Conservation (phyloP, 2,797 vertebrate genomes). For the Neostethus bicornis region DNA sequence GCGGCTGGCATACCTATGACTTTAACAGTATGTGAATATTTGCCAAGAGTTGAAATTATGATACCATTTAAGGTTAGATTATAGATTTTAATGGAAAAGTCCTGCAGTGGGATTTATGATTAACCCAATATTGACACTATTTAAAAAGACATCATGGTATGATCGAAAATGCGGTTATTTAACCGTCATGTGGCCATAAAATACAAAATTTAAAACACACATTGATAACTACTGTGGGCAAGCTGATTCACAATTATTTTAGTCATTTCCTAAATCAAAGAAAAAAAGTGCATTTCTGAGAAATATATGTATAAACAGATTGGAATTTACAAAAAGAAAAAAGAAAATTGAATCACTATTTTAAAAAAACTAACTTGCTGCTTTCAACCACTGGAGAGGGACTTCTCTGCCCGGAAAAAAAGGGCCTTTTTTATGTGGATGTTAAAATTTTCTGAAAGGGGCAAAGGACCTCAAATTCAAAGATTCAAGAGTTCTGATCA, state of each 20-base stretch:
- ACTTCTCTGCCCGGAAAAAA: conserved; percentile 12
- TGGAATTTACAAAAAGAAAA: too few relatives aligned
- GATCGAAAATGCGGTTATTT: conserved; percentile 31
- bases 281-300: conserved; percentile 13
- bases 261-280: conserved; percentile 31
- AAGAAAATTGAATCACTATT: too few relatives aligned
- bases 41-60: conserved; percentile 50
- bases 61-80: conserved; percentile 65
- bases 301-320: too few relatives aligned
- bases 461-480: neutral
- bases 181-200: conserved; percentile 25
- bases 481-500: neutral
- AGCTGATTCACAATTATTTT: conserved; percentile 1
- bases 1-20: conserved; percentile 24
- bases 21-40: conserved; percentile 29
- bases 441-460: neutral
- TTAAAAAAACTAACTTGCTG: neutral
- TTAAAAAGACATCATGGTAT: conserved; percentile 46
- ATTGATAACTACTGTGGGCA: conserved; percentile 6
- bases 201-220: conserved; percentile 27
- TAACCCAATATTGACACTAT: conserved; percentile 42
- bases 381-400: conserved; percentile 1
- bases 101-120: conserved; percentile 57
- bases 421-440: neutral
- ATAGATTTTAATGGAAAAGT: conserved; percentile 34